Base-by-base conservation (phyloP, 2,888 invertebrate species). In the Coelopa pilipes region DNA sequence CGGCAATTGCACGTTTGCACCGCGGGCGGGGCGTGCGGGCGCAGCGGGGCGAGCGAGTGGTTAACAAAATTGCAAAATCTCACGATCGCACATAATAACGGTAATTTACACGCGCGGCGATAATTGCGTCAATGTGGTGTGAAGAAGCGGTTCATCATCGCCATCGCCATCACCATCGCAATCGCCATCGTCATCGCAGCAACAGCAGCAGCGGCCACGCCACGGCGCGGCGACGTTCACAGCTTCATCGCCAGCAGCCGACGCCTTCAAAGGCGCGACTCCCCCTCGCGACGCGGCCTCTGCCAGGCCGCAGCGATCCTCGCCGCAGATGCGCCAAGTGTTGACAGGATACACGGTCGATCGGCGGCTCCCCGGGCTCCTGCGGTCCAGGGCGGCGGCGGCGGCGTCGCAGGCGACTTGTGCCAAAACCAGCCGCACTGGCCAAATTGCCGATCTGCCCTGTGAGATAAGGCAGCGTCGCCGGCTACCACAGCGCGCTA, bases 1-100 rank as follows among this genome's bases (percentile, higher is more conserved):
- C 34, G 34, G 34, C 34, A 34, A 34, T 34, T 34, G 34, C 34
- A 34, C 34, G 34, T 34, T 34, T 2, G 4, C 34, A 34, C 34
- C 4, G 34, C 34, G 4, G 34, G 34, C 7, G 34, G 2, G 34
- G 34, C 34, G 34, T 2, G 34, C 2, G 34, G 4, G 21, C n/a
- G n/a, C n/a, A n/a, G n/a, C n/a, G 34, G 34, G 2, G 34, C 34
- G 34, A 34, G 34, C 7, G 34, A 34, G 34, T 2, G 34, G 34
- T 34, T 34, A 34, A 63, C 21, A 70, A 60, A 24, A 70, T 70
- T 59, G 63, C 45, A 63, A 57, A 71, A 57, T 82, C 80, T 81
- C 84, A 83, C 84, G 84, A 82, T 83, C 84, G 80, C 81, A 83
- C 80, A 80, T 85, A 85, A 85, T 85, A 85, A 85, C 86, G 85